Base-by-base conservation (phyloP, 1,140 invertebrate species). In the Nixonia krombeini region DNA sequence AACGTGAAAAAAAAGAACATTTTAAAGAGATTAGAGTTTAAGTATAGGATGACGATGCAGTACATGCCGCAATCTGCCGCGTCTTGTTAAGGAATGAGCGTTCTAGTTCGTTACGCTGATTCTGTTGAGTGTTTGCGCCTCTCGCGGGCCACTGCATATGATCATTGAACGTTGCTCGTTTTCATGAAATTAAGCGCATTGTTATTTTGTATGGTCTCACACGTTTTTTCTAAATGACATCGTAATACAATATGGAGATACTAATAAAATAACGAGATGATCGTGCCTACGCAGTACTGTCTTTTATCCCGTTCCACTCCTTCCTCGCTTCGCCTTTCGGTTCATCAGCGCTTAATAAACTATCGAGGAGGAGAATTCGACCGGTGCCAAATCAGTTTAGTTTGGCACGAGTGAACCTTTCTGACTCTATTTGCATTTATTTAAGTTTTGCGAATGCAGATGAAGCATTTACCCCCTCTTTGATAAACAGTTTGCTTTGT, bases 181-280 rank as follows among this genome's bases (percentile, higher is more conserved):
- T 79, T 79, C 71, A 83, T 71, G 51, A 78, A 81, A 76, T 78
- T 81, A 77, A 73, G 75, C 74, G 76, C 77, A 78, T 81, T 80
- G 81, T 83, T 84, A 80, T 84, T 83, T 82, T 82, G 70, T 83
- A 84, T 82, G 73, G 61, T 80, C 71, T 75, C 75, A 79, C 73
- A 80, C 74, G 75, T 80, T 81, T 81, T 82, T 83, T 82, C 72
- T 81, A 83, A 79, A 78, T 46, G 68, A 81, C 69, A 76, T 76
- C 74, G 70, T 75, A 66, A 73, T 72, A 79, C 65, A 70, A 74
- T 82, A 79, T 70, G 41, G 70, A 74, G 72, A 73, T 59, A 74
- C 69, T 77, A 80, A 79, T 79, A 80, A 79, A 79, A 78, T 62
- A 67, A 72, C 49, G 46, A 67, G 4, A 10, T 44, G 41, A 55